Evolutionary conservation across 2,888 invertebrate genomes (phyloP), one percentile per base, ranked within the genome.

Genomic region (Tenthredo notha): DNA sequence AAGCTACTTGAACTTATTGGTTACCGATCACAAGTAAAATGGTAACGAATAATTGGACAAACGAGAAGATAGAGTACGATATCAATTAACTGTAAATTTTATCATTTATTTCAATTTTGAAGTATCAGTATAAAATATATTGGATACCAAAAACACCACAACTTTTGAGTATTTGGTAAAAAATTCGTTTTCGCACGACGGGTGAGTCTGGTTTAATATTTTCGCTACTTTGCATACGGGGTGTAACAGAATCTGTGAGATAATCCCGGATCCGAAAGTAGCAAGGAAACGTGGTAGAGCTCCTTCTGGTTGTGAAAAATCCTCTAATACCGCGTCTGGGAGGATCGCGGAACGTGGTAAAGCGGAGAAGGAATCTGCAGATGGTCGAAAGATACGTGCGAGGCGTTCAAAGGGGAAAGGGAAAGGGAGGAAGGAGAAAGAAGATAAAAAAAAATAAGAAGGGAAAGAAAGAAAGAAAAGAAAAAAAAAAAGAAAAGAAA

Each of bases 381-480:
- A 80, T 80, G 37, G 58, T 40, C 40, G 80, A 21, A 21, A 58
- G 61, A 80, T 58, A 61, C 58, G 61, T 40, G 37, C 37, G 54
- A 77, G 21, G 61, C 80, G 37, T 50, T 29, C 37, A 7, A 77
- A 77, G 40, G 15, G 83, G 84, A 84, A 86, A 85, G 83, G 85
- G 86, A 85, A 84, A 87, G 85, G 67, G 75, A 43, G 84, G 75
- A 84, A 54, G 72, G 72, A 83, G 75, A 84, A 29, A 77, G 82
- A 29, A 54, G 18, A 54, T 6, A 77, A 83, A 77, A 83, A 61
- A n/a, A n/a, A 74, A 47, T 47, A 29, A 29, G 15, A 43, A 43
- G 40, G 10, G 82, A 70, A 84, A 84, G 84, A 84, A 84, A 86
- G 85, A 84, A 86, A 85, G 84, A 86, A 54, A 78, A 86, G 58